Base-by-base conservation (phyloP, 2,888 invertebrate genomes). In the Thera obeliscata region DNA sequence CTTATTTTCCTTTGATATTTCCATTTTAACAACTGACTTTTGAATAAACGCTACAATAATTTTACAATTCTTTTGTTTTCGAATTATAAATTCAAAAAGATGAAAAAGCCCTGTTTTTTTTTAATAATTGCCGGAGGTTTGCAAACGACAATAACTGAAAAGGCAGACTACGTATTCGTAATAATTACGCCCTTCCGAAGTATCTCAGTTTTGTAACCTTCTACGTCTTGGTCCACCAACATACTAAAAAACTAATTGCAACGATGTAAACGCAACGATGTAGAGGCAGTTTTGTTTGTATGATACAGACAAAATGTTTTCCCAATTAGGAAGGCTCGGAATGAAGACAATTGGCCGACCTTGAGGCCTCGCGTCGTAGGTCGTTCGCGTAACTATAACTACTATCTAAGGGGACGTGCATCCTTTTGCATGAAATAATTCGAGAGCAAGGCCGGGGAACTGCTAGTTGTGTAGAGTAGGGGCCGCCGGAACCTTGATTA, bases 361-460 rank as follows among this genome's bases (percentile, higher is more conserved):
- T 58, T 65, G 61, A 55, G 66, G 61, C 58, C 57, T 64, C 64
- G 54, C 58, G 69, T 36, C 58, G 69, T 36, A 58, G 65, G 62
- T 62, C 69, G 56, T 58, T 12, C 43, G 61, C 54, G 57, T 63
- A 43, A 61, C 64, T 73, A 73, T 7, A 41, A 41, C 41, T 41
- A 22, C 22, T 22, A 22, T 22, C 22, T 22, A 38, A 46, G 70
- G 69, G 70, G 71, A 68, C 57, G 66, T 46, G 69, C 74, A 72
- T 73, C 77, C 79, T 79, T 72, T 75, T 70, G 66, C 70, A 72
- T 76, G 71, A 74, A 78, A 76, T 79, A 74, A 81, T 77, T 78
- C 74, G 74, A 69, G 75, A 75, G 65, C 83, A 78, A 82, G 84
- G 82, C 60, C 79, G 63, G 65, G 49, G 43, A 11, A 41, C 66